Percentiles rank a stretch among this genome's conserved stretches.
phyloP scores from a whole-genome alignment of 2,797 vertebrate species.

The Propithecus perrieri region DNA sequence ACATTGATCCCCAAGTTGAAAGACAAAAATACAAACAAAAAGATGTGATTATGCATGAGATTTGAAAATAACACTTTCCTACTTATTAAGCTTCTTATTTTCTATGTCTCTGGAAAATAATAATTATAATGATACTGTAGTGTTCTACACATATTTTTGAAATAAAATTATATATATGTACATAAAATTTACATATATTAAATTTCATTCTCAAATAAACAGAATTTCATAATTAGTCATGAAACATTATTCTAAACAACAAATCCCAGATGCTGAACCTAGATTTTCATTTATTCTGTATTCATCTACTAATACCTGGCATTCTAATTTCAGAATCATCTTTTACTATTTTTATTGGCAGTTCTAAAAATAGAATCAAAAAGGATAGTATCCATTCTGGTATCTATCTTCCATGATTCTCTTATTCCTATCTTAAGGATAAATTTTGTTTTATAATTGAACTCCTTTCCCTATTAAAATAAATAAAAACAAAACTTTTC shows the following conservation, averaged over 20 bases:
- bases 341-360: not conserved
- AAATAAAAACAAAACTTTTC: not conserved
- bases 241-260: not conserved
- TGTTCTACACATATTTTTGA: not conserved
- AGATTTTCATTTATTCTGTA: not conserved
- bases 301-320: not conserved
- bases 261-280: not conserved
- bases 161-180: not conserved
- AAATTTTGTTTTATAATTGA: constrained; percentile 10
- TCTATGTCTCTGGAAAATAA: not conserved
- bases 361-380: not conserved
- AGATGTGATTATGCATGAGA: not conserved
- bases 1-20: not conserved
- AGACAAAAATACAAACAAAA: constrained; percentile 11
- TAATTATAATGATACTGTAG: not conserved
- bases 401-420: not conserved
- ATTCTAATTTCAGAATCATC: not conserved
- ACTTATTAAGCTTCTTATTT: not conserved
- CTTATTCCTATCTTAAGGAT: not conserved
- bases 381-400: not conserved
- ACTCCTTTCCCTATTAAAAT: not conserved
- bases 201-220: not conserved
- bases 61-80: not conserved
- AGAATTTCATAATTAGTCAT: not conserved
- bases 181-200: not conserved